Evolutionary conservation across 2,797 vertebrate species (phyloP), one percentile per base, ranked within the genome.

Genomic region (Chelonia mydas): DNA sequence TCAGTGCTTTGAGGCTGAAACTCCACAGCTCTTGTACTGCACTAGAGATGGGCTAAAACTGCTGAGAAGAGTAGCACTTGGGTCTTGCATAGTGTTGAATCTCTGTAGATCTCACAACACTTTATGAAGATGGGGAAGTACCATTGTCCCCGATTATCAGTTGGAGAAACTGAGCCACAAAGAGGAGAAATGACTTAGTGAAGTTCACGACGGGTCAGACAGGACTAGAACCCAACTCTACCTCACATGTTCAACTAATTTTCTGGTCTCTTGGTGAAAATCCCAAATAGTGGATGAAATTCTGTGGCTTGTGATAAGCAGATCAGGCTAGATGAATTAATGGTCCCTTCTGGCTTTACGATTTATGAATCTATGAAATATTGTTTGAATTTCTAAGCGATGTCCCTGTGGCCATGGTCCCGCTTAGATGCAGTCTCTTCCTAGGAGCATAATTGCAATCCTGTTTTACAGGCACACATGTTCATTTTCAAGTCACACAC

Each of bases 131-230:
- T 68, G 47, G 12, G 84, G 31, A 53, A 11, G 51, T 68, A 11
- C n/a, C 0, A 0, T 49, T 28, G 45, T 49, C 28, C 74, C 45
- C 15, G 28, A 8, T 81, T 13, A 19, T 19, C 11, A 27, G 54
- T 0, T 1, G 7, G 2, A 27, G 11, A 21, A 55, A 50, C 0
- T 2, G 82, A 49, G 79, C 17, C 0, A 0, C 2, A 21, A 33
- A 81, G 15, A 51, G 11, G 21, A 81, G 47, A 17, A 83, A 2
- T 2, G 15, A 1, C 25, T 5, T 0, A 0, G 45, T 28, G 84
- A 76, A 37, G 61, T 79, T 83, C 17, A 2, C 3, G 5, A 7
- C 37, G 27, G 33, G n/a, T 1, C 45, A 21, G 17, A 25, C 41
- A 27, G 25, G 72, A 28, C 72, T 47, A 45, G 74, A 49, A 28